Evolutionary conservation across 2,888 invertebrate genomes (phyloP).

Genomic region (Ichneumoninae sp.): DNA sequence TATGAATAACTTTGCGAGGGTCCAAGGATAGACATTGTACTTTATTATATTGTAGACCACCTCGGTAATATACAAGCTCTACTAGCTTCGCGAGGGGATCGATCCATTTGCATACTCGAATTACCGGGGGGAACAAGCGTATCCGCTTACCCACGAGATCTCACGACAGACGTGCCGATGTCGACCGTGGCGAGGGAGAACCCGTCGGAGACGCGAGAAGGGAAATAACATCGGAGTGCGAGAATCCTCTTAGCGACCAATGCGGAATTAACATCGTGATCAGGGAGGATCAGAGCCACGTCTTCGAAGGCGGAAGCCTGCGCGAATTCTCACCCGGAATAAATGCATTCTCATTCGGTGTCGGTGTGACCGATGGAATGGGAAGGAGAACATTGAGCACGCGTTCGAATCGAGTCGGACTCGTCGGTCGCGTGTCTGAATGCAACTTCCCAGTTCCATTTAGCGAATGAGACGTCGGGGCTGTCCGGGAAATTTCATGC

Average conservation of each 20-base stretch:
- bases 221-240: constrained; percentile 56
- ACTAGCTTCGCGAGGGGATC: constrained; percentile 40
- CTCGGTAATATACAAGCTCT: constrained; percentile 1
- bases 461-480: constrained; percentile 8
- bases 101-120: constrained; percentile 75
- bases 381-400: constrained; percentile 22
- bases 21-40: neutral
- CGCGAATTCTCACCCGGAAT: constrained; percentile 12
- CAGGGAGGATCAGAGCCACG: constrained; percentile 26
- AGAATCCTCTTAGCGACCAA: constrained; percentile 66
- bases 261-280: constrained; percentile 63
- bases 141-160: constrained; percentile 73
- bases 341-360: constrained; percentile 1
- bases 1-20: neutral
- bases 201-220: constrained; percentile 32
- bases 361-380: constrained; percentile 3
- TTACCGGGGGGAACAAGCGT: constrained; percentile 72
- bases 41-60: constrained; percentile 11
- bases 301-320: constrained; percentile 10
- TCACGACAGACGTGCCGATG: constrained; percentile 47
- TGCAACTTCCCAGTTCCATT: constrained; percentile 10
- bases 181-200: constrained; percentile 45
- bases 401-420: constrained; percentile 24
- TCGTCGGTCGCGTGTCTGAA: constrained; percentile 31
- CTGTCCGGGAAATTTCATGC: constrained; percentile 3